These are phyloP conservation scores for Eristalis intricaria DNA, from an alignment of 2,888 invertebrate genomes.

Conservation along the genomic window DNA sequence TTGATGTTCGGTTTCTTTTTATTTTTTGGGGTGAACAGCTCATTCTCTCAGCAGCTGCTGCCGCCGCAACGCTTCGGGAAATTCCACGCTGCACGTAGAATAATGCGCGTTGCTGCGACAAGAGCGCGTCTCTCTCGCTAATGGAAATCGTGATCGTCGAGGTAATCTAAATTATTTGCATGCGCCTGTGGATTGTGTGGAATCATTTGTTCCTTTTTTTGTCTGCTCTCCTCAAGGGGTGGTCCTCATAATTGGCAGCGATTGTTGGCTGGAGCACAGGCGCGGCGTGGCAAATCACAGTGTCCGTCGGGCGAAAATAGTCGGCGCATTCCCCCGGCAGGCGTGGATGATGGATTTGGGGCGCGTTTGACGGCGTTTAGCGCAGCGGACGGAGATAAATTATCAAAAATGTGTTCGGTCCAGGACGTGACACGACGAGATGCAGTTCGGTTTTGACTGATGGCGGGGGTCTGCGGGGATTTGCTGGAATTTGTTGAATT, in stretches of 20 bases:
- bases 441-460: neutral
- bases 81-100: constrained; percentile 46
- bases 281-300: neutral
- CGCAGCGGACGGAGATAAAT: neutral
- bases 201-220: constrained; percentile 34
- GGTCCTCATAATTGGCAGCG: neutral
- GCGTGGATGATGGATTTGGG: constrained; percentile 44
- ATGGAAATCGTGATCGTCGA: constrained; percentile 60
- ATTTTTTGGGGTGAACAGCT: too few relatives aligned
- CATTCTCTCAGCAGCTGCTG: constrained; percentile 42
- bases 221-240: neutral
- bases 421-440: neutral
- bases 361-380: constrained; percentile 10
- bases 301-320: neutral
- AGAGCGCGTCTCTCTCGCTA: constrained; percentile 17
- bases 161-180: constrained; percentile 64
- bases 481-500: too few relatives aligned
- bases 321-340: neutral
- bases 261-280: neutral
- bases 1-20: neutral
- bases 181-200: constrained; percentile 36
- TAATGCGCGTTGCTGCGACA: constrained; percentile 37
- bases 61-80: constrained; percentile 36
- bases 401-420: neutral
- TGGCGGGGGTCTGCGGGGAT: too few relatives aligned